phyloP scores from a whole-genome alignment of 2,113 vertebrate genomes.

The Alethe castanea region DNA sequence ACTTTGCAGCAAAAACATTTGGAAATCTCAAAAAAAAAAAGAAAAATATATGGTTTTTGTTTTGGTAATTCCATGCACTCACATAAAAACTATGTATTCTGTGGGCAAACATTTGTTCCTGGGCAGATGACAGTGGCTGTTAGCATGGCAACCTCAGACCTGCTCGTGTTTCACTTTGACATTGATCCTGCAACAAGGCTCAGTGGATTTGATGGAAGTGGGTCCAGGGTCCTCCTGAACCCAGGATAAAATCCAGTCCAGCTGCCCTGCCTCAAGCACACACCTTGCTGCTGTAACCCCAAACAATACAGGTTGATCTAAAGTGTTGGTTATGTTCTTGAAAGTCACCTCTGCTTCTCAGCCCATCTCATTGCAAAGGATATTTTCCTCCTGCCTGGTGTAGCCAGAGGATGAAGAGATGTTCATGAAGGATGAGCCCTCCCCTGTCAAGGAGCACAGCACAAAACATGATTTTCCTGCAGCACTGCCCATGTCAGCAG shows the following conservation, averaged over 20 bases:
- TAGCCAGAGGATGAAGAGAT: neutral
- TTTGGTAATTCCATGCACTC: neutral
- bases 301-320: neutral
- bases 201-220: neutral
- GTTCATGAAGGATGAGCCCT: neutral
- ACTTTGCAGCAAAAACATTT: neutral
- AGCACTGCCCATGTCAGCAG: neutral
- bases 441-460: neutral
- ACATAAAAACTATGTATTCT: neutral
- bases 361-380: neutral
- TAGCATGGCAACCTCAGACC: neutral
- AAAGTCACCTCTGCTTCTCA: constrained; percentile 22
- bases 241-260: neutral
- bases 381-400: neutral
- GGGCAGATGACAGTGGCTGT: neutral
- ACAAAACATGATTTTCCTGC: neutral
- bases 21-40: neutral
- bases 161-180: neutral
- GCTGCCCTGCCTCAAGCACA: neutral
- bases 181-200: neutral
- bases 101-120: neutral
- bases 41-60: neutral
- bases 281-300: neutral
- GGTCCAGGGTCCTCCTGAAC: neutral
- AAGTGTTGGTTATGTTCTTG: constrained; percentile 6